Evolutionary conservation across 2,113 vertebrate species (phyloP).

Genomic region (Sarotherodon lohbergeri): DNA sequence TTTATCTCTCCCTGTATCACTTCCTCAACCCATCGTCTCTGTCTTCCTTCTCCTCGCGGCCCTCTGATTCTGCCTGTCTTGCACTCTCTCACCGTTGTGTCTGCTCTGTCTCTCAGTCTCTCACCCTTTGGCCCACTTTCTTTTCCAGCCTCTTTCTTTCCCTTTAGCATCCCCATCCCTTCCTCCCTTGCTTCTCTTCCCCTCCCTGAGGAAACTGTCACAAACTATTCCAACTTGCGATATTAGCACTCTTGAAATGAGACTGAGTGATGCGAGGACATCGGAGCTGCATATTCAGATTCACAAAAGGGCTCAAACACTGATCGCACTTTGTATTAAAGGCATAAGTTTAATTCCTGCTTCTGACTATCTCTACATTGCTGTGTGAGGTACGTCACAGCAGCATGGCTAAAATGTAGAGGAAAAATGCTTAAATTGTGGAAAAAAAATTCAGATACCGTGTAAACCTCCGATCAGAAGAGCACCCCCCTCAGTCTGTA

Average conservation of each 20-base stretch:
- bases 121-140: slow-evolving; percentile 11
- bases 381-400: neutral
- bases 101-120: neutral
- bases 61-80: neutral
- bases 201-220: slow-evolving; percentile 14
- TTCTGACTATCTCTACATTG: neutral
- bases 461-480: neutral
- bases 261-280: neutral
- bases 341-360: neutral
- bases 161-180: neutral
- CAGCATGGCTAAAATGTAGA: neutral
- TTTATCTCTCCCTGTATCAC: slow-evolving; percentile 16
- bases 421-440: neutral
- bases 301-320: neutral
- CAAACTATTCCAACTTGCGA: slow-evolving; percentile 18
- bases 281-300: neutral
- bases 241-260: slow-evolving; percentile 14
- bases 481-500: neutral
- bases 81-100: neutral
- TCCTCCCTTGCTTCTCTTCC: neutral
- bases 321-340: neutral
- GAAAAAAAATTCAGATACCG: neutral
- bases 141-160: neutral
- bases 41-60: neutral
- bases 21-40: neutral